These are phyloP conservation scores for Prinia subflava DNA, from an alignment of 2,113 vertebrate species.

Conservation along the genomic window DNA sequence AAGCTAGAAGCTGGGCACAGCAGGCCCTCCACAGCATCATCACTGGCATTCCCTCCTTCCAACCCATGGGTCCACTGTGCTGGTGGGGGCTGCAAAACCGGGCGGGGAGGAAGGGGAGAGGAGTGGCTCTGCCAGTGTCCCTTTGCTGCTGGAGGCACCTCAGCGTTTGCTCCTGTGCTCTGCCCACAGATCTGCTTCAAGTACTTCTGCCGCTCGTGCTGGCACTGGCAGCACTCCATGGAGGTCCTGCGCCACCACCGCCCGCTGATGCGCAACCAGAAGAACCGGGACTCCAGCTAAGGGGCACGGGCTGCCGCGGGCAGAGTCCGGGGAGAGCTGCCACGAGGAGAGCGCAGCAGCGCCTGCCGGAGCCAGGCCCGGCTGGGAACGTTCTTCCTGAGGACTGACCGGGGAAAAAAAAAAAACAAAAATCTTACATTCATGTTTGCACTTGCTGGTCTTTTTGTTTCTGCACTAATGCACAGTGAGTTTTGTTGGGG, in stretches of 20 bases:
- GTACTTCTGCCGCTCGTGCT: slow-evolving; percentile 97
- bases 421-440: slow-evolving; percentile 69
- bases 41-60: neutral
- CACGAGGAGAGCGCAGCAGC: neutral
- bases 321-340: slow-evolving; percentile 41
- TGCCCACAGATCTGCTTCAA: slow-evolving; percentile 91
- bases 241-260: slow-evolving; percentile 94
- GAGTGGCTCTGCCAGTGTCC: accelerated
- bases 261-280: slow-evolving; percentile 98
- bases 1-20: neutral
- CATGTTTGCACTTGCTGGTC: slow-evolving; percentile 98
- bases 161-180: accelerated
- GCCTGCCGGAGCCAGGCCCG: slow-evolving; percentile 65
- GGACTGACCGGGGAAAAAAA: slow-evolving; percentile 70
- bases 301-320: slow-evolving; percentile 14
- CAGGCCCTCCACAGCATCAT: accelerated
- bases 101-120: neutral
- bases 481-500: slow-evolving; percentile 86
- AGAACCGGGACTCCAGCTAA: slow-evolving; percentile 93
- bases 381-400: slow-evolving; percentile 76
- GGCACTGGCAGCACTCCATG: slow-evolving; percentile 98
- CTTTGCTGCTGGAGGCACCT: neutral
- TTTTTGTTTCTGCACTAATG: slow-evolving; percentile 97
- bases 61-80: accelerated
- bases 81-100: accelerated